Base-by-base conservation (phyloP, 30 jellyfish, hydroid and myxozoan genomes). In the Pseudorhiza aurosa region DNA sequence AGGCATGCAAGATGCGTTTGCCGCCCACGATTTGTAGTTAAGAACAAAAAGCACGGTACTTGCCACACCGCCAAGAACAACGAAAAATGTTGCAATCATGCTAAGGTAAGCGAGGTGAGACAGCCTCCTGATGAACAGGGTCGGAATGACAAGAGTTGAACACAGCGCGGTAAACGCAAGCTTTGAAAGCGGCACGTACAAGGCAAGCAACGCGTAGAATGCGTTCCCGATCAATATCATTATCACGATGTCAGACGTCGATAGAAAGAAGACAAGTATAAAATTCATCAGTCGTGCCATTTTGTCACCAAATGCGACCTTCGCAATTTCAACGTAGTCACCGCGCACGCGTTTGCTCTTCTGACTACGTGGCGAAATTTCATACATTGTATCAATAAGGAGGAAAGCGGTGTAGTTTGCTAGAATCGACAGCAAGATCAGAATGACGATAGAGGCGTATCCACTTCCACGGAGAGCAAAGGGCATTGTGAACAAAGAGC, bases 301-400 rank as follows among this genome's bases (percentile, higher is more conserved):
- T n/a, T 24, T 29, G 24, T 58, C 60, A 1, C 96, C 96, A 29
- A 71, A 84, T 22, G 87, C 86, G 12, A 84, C 72, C 9, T 58
- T 35, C 29, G 96, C 94, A 14, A 77, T 65, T 24, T 77, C 96
- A 0, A 55, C 85, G 63, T 73, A 83, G 73, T 83, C 91, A 19
- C 75, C 56, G 3, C 79, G 35, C 57, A 74, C 70, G 10, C 96
- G 65, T 49, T 81, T 89, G 30, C 77, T 67, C 29, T 26, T 44
- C 33, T 43, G 70, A 75, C 96, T 89, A 25, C 84, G 72, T 14
- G 91, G 95, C 10, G 98, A 90, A 3, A 71, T 72, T 21, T 68
- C 98, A 39, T 90, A 90, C 88, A 81, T 78, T 32, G 91, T 65
- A 33, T 90, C 98, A 15, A 78, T 77, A 22, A 90, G 83, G n/a